phyloP scores from a whole-genome alignment of 1,140 invertebrate genomes.

The Drosophila kepulauana region DNA sequence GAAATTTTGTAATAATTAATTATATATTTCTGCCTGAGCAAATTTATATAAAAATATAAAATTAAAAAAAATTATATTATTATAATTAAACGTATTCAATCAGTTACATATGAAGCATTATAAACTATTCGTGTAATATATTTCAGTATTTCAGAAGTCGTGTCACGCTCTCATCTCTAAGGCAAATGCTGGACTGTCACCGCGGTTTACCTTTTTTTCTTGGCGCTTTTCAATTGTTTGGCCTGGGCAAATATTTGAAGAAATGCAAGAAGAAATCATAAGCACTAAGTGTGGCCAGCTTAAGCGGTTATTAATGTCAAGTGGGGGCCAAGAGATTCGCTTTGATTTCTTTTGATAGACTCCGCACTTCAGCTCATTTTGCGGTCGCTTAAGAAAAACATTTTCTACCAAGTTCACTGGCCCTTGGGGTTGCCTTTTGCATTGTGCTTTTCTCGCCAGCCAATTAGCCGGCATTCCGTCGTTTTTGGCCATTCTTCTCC shows the following conservation, averaged over 20 bases:
- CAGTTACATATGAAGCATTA: too few relatives aligned
- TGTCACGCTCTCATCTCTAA: slow-evolving; percentile 20
- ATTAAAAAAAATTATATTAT: too few relatives aligned
- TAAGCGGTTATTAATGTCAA: slow-evolving; percentile 67
- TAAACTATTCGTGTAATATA: neutral
- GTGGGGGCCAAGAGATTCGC: slow-evolving; percentile 57
- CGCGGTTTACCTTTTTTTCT: slow-evolving; percentile 28
- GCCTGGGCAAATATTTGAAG: slow-evolving; percentile 70
- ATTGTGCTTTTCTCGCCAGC: slow-evolving; percentile 64
- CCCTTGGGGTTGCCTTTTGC: slow-evolving; percentile 19
- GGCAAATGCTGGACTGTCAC: slow-evolving; percentile 7
- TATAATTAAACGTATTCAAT: too few relatives aligned
- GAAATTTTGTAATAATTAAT: too few relatives aligned
- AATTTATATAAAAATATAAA: too few relatives aligned
- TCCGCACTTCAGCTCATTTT: slow-evolving; percentile 26
- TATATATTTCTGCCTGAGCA: too few relatives aligned
- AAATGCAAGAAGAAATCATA: slow-evolving; percentile 70
- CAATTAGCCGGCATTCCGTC: slow-evolving; percentile 57
- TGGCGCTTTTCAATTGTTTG: slow-evolving; percentile 56
- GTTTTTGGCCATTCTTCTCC: slow-evolving; percentile 26
- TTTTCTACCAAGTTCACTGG: slow-evolving; percentile 25
- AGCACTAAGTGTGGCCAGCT: slow-evolving; percentile 54
- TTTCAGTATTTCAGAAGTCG: too few relatives aligned
- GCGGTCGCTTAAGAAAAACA: slow-evolving; percentile 61
- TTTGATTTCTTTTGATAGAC: slow-evolving; percentile 30